Percentiles rank a stretch among this genome's conserved stretches.
phyloP scores from a whole-genome alignment of 53 echinoderm and acorn worm species.

The Apostichopus leukothele region DNA sequence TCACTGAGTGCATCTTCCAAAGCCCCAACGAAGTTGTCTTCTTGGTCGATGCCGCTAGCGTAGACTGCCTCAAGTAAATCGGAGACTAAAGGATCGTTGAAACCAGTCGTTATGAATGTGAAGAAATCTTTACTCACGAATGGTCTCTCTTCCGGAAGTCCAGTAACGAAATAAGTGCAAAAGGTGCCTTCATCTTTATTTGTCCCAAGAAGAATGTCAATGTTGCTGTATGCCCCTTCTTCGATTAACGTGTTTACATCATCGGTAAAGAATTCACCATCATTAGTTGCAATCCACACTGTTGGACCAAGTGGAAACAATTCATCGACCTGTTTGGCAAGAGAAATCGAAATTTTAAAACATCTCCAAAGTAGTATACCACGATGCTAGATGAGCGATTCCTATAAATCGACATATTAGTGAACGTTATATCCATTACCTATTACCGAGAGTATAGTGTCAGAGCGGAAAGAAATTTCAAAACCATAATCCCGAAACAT shows the following conservation, averaged over 20 bases:
- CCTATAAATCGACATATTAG: not conserved
- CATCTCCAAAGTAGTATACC: not conserved
- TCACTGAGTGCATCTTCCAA: not conserved
- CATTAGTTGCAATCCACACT: not conserved
- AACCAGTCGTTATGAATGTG: not conserved
- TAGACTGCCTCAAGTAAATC: slow-evolving; percentile 20
- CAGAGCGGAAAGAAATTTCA: too few relatives aligned
- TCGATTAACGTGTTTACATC: not conserved
- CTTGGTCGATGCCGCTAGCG: not conserved
- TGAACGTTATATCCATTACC: too few relatives aligned
- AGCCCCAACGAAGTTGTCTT: not conserved
- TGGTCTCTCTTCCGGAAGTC: not conserved
- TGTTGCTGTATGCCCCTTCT: not conserved
- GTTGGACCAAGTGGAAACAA: not conserved
- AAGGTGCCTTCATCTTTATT: slow-evolving; percentile 1
- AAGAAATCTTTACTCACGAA: not conserved
- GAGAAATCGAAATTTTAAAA: not conserved
- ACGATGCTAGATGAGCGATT: too few relatives aligned
- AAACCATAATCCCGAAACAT: too few relatives aligned
- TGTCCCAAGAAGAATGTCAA: slow-evolving; percentile 11
- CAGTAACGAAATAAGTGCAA: not conserved
- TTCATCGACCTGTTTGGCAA: not conserved
- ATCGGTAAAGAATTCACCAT: not conserved
- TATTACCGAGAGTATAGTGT: too few relatives aligned
- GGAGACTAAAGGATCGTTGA: not conserved